These are phyloP conservation scores for Xenopus petersii DNA, from an alignment of 2,797 vertebrate species.

Conservation along the genomic window DNA sequence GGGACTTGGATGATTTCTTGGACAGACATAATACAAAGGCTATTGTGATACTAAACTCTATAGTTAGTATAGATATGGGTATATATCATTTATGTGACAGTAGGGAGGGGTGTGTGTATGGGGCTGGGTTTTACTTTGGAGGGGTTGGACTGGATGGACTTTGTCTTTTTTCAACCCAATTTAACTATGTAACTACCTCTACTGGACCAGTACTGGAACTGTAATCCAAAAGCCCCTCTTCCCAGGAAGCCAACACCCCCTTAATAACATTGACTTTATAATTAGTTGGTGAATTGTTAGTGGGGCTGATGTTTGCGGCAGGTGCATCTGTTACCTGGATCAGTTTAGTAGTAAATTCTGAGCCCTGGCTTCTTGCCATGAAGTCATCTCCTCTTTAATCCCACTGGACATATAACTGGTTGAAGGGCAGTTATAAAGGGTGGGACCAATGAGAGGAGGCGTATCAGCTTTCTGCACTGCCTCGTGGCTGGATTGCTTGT, in stretches of 20 bases:
- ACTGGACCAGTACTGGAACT: not conserved
- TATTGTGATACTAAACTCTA: too few relatives aligned
- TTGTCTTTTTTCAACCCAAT: too few relatives aligned
- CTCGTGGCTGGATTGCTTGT: too few relatives aligned
- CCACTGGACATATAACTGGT: not conserved
- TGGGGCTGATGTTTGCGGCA: not conserved
- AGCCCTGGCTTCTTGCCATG: not conserved
- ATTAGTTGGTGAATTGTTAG: not conserved
- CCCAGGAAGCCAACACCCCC: not conserved
- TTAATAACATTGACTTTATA: not conserved
- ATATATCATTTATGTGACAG: too few relatives aligned
- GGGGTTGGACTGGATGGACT: too few relatives aligned
- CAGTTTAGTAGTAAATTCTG: not conserved
- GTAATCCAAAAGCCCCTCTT: not conserved
- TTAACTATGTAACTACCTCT: not conserved
- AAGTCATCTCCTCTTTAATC: not conserved
- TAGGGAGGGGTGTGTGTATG: too few relatives aligned
- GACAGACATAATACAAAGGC: too few relatives aligned
- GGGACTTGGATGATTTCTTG: too few relatives aligned
- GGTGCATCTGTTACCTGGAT: not conserved
- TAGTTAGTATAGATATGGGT: too few relatives aligned
- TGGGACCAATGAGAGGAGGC: fast-evolving
- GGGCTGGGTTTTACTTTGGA: too few relatives aligned
- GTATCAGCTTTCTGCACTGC: too few relatives aligned
- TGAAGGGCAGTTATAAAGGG: not conserved